Evolutionary conservation across 2,888 invertebrate species (phyloP), one percentile per base, ranked within the genome.

Genomic region (Amphipoea lucens): DNA sequence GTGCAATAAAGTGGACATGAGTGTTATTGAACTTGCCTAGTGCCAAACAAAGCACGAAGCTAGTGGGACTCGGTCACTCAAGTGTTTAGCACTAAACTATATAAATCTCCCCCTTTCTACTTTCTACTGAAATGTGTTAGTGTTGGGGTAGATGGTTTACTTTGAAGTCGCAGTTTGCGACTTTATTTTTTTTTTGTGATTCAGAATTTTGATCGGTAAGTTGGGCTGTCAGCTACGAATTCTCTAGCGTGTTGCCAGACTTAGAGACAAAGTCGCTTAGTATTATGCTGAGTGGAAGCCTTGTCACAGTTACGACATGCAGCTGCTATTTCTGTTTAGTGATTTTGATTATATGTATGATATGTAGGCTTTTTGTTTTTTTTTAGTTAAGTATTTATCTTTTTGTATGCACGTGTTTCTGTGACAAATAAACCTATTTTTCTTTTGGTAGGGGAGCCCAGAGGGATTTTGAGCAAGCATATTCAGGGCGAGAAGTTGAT

Each of bases 91-190:
- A 71, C 78, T 77, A 88, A 75, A 79, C 71, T 86, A 78, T 70
- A 79, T 85, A 85, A 82, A 78, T 82, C 71, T 78, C 51, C 2
- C 29, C 68, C 69, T 86, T 77, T 84, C 88, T 88, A 81, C 81
- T 88, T 88, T 87, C 87, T 81, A 79, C 51, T 51, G 60, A 60
- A 72, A 65, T 40, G 14, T 60, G 23, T 86, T 79, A 86, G 83
- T 67, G 70, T 23, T 73, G 69, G 54, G 70, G 74, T 70, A 78
- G 48, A 86, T 60, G 69, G 67, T 57, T 4, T 14, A 14, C 2
- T 36, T 54, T 57, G 66, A 74, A 84, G 84, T 79, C 57, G 6
- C 40, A 6, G 12, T n/a, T 11, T n/a, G 23, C 23, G 57, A 57
- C 9, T 23, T 57, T 9, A 17, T 51, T 54, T 54, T 20, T 6